Evolutionary conservation across 2,113 vertebrate genomes (phyloP).

Genomic region (Ammodytes dubius): DNA sequence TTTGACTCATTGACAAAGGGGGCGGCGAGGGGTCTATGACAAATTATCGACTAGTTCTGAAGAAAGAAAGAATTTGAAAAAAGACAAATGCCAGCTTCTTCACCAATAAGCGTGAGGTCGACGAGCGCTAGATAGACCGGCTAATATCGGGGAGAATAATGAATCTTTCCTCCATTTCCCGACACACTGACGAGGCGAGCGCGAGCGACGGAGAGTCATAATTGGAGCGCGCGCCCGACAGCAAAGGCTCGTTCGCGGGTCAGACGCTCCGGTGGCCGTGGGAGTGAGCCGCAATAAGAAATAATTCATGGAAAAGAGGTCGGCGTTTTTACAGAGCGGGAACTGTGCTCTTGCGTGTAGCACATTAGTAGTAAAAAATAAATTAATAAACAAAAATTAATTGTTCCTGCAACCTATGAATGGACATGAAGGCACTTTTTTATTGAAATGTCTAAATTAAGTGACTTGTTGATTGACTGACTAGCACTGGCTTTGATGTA

Average conservation of each 20-base stretch:
- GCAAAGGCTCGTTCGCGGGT: constrained; percentile 60
- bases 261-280: constrained; percentile 67
- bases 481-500: not conserved
- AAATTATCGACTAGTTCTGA: constrained; percentile 34
- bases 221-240: constrained; percentile 72
- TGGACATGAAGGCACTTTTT: not conserved
- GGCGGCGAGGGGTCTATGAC: not conserved
- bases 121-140: not conserved
- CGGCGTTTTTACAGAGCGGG: constrained; percentile 28
- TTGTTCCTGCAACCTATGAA: not conserved
- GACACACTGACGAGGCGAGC: constrained; percentile 40
- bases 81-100: constrained; percentile 6
- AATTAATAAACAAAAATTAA: not conserved
- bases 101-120: not conserved
- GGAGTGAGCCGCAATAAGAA: constrained; percentile 78
- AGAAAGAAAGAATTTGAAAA: not conserved
- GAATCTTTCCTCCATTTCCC: constrained; percentile 25
- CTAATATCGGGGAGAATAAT: constrained; percentile 11
- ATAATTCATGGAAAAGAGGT: constrained; percentile 78
- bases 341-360: constrained; percentile 24
- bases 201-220: constrained; percentile 62
- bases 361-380: not conserved
- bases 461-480: constrained; percentile 8
- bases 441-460: constrained; percentile 25
- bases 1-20: constrained; percentile 54